Conservation (phyloP, 2,888 invertebrate genomes). For the Coenonympha arcania region DNA sequence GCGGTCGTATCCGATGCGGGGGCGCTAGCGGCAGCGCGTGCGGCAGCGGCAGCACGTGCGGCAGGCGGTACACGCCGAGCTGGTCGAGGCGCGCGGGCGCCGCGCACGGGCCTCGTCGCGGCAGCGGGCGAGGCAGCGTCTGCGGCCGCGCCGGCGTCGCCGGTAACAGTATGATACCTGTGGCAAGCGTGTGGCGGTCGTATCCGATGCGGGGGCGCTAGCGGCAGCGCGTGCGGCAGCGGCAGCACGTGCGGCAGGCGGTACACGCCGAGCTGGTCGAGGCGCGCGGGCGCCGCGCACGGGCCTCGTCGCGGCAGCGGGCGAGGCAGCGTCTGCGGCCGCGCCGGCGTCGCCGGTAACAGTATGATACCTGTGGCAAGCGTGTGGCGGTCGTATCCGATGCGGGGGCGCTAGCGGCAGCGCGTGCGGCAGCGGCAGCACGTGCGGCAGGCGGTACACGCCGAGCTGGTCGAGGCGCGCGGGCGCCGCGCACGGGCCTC, state of each 20-base stretch:
- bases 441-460: slow-evolving; percentile 77
- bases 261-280: slow-evolving; percentile 80
- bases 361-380: slow-evolving; percentile 57
- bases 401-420: slow-evolving; percentile 63
- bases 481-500: slow-evolving; percentile 64
- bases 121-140: slow-evolving; percentile 68
- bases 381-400: slow-evolving; percentile 55
- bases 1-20: slow-evolving; percentile 61
- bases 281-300: slow-evolving; percentile 70
- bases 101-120: slow-evolving; percentile 63
- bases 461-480: slow-evolving; percentile 79
- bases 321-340: slow-evolving; percentile 68
- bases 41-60: slow-evolving; percentile 64
- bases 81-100: slow-evolving; percentile 77
- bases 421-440: slow-evolving; percentile 61
- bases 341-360: slow-evolving; percentile 89
- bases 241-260: slow-evolving; percentile 73
- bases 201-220: slow-evolving; percentile 64
- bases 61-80: slow-evolving; percentile 78
- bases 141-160: slow-evolving; percentile 84
- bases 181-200: slow-evolving; percentile 41
- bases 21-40: slow-evolving; percentile 63
- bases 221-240: slow-evolving; percentile 63
- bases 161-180: no score
- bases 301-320: slow-evolving; percentile 66